Conservation (phyloP, 2,888 invertebrate genomes). For the Drosophila mettleri region DNA sequence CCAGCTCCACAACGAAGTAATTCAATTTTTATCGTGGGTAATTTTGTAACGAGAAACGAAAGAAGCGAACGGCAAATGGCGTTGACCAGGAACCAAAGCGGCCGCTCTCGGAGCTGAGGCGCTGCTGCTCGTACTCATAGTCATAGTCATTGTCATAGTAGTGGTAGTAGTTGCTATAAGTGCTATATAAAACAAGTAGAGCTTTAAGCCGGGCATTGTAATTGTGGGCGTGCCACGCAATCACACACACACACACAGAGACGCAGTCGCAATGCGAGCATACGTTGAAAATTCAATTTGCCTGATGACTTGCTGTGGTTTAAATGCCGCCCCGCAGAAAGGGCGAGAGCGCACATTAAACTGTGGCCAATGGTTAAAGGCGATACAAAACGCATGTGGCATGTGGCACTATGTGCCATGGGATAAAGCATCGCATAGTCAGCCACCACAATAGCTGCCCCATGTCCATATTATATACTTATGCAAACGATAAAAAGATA, state of each 20-base stretch:
- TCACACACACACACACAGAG: slow-evolving; percentile 4
- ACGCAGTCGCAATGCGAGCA: slow-evolving; percentile 49
- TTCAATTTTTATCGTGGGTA: slow-evolving; percentile 84
- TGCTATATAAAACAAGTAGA: slow-evolving; percentile 53
- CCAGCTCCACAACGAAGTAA: slow-evolving; percentile 76
- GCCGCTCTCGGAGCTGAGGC: not conserved
- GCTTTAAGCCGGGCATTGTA: slow-evolving; percentile 55
- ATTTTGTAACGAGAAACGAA: slow-evolving; percentile 83
- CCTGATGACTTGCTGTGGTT: slow-evolving; percentile 82
- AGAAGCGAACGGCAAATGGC: slow-evolving; percentile 62
- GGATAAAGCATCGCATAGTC: slow-evolving; percentile 17
- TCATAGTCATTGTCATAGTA: not conserved
- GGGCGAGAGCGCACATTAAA: slow-evolving; percentile 74
- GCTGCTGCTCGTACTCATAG: not conserved
- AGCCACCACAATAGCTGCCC: slow-evolving; percentile 35
- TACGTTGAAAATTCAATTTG: slow-evolving; percentile 84
- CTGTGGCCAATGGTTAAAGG: slow-evolving; percentile 67
- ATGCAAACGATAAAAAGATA: slow-evolving; percentile 60
- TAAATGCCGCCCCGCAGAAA: slow-evolving; percentile 67
- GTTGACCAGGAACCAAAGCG: slow-evolving; percentile 37
- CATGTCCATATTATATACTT: slow-evolving; percentile 71
- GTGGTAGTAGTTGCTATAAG: slow-evolving; percentile 27
- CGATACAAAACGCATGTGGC: slow-evolving; percentile 47
- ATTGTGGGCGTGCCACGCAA: slow-evolving; percentile 49
- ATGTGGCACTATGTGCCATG: slow-evolving; percentile 35